Evolutionary conservation across 2,113 vertebrate genomes (phyloP), one percentile per base, ranked within the genome.

Genomic region (Gadus chalcogrammus): DNA sequence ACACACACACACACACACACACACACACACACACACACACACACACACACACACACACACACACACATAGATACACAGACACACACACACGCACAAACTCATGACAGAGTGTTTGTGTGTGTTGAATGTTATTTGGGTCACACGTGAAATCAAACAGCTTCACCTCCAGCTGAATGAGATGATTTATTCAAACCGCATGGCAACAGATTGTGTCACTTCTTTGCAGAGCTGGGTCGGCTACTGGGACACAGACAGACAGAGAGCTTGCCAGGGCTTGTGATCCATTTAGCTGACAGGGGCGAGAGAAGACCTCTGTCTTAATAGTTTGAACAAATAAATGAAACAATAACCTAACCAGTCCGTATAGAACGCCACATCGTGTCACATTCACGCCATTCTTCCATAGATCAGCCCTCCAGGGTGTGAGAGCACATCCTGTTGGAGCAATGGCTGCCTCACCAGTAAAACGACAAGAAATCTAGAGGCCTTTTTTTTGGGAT

Each of bases 61-160:
- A 65, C 60, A 64, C 66, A 67, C 63, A 69, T 20, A 20, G 20
- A 20, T 20, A 20, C 20, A 20, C 20, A 20, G 20, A 20, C 61
- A 24, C 61, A 28, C 24, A 17, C 61, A 16, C 61, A 31, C 61
- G 31, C 61, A 62, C 61, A 62, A 22, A 56, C 69, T 27, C 18
- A 60, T 16, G 67, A 61, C 73, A 16, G 48, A 65, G 17, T 15
- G 42, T 48, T 48, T 48, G 42, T 48, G 67, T 55, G 60, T 66
- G 67, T 65, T 72, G 52, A 71, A 55, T 76, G 80, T 85, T 91
- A 90, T 90, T 74, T 89, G 85, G 88, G 90, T 90, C 88, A 87
- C 82, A 78, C 73, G 75, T 75, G 64, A 79, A 80, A 88, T 76
- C 82, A 86, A 86, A 85, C 85, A 84, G 72, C 86, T 87, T 81